phyloP scores from a whole-genome alignment of 1,140 invertebrate species.

The Drosophila athabasca region DNA sequence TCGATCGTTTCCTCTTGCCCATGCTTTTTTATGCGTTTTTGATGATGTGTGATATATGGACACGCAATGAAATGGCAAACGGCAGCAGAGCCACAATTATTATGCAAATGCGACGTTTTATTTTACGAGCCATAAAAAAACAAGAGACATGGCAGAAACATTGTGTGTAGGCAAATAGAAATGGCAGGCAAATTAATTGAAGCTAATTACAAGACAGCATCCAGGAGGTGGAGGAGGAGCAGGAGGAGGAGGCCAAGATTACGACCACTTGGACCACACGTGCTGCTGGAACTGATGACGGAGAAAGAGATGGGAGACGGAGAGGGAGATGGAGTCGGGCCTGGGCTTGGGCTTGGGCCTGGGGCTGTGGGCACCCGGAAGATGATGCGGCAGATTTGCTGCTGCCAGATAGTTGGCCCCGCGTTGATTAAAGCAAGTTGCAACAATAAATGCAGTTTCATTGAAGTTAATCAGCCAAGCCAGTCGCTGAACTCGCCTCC shows the following conservation, averaged over 20 bases:
- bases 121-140: constrained; percentile 71
- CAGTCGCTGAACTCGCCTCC: constrained; percentile 56
- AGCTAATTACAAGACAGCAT: constrained; percentile 62
- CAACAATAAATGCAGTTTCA: constrained; percentile 81
- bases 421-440: constrained; percentile 71
- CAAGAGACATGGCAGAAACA: constrained; percentile 37
- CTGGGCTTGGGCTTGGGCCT: background rate
- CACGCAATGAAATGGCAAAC: constrained; percentile 65
- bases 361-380: constrained; percentile 57
- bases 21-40: constrained; percentile 62
- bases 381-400: constrained; percentile 61
- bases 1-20: background rate
- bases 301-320: background rate
- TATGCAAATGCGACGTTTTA: constrained; percentile 72
- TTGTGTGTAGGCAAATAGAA: constrained; percentile 29
- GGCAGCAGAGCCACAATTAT: constrained; percentile 35
- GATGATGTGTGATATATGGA: constrained; percentile 80
- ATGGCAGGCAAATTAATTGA: constrained; percentile 77
- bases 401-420: constrained; percentile 16
- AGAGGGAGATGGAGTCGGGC: too few relatives aligned
- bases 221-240: background rate
- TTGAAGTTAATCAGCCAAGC: constrained; percentile 77
- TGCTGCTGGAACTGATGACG: constrained; percentile 44
- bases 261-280: constrained; percentile 60
- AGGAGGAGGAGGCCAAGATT: constrained; percentile 24